A percentile compares a stretch with the other conserved stretches of the same genome.
These are phyloP conservation scores for Mamestra brassicae DNA, from an alignment of 2,888 invertebrate species.

Conservation along the genomic window DNA sequence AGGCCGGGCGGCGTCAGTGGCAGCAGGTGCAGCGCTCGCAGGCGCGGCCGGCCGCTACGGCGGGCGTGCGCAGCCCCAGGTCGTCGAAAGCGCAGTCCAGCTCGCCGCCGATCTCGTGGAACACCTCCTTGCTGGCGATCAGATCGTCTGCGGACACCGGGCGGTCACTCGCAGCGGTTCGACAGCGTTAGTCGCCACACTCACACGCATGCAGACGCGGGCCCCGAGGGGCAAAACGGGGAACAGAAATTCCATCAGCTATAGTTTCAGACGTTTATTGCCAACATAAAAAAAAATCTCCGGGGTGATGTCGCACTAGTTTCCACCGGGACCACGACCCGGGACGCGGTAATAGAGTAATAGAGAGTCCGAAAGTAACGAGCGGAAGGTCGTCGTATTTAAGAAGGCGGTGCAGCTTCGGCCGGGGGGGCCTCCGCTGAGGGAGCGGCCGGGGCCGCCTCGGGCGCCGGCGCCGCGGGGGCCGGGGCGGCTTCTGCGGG, in stretches of 20 bases:
- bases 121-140: conserved; percentile 97
- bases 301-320: conserved; percentile 53
- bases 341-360: conserved; percentile 53
- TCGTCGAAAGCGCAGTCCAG: conserved; percentile 97
- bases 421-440: conserved; percentile 54
- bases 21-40: conserved; percentile 88
- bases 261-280: conserved; percentile 81
- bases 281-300: conserved; percentile 77
- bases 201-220: conserved; percentile 74
- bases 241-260: conserved; percentile 87
- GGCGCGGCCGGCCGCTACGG: conserved; percentile 64
- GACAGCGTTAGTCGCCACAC: conserved; percentile 65
- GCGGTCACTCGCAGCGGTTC: conserved; percentile 71
- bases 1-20: conserved; percentile 75
- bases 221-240: conserved; percentile 42
- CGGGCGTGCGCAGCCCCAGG: conserved; percentile 80
- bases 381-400: conserved; percentile 58
- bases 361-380: conserved; percentile 60
- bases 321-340: conserved; percentile 58
- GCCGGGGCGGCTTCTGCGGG: conserved; percentile 60
- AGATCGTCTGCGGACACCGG: conserved; percentile 93
- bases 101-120: conserved; percentile 97
- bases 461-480: conserved; percentile 48
- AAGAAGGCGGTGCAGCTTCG: conserved; percentile 65
- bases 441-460: conserved; percentile 48